Evolutionary conservation across 2,113 vertebrate genomes (phyloP), one percentile per base, ranked within the genome.

Genomic region (Ceyx cyanopectus): DNA sequence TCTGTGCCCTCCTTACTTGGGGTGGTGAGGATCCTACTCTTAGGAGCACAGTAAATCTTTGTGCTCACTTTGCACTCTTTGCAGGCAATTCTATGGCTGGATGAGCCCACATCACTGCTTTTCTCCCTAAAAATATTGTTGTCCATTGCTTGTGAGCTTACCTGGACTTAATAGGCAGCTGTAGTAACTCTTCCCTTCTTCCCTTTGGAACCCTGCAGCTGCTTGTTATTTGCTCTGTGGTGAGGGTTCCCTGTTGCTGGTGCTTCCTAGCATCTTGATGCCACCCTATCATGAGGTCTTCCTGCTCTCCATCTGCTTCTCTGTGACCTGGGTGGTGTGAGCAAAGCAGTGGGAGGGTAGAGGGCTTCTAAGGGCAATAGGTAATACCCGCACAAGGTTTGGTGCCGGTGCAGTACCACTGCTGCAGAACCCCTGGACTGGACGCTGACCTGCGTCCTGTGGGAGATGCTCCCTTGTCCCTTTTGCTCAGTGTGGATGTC

Each of bases 321-420:
- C 37, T 63, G 15, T 53, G 69, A 24, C 46, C 26, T 61, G 37
- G 30, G 14, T 77, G 41, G 5, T 43, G 18, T 6, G 5, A 65
- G 10, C 18, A 54, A 46, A 32, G 73, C 17, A 41, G 8, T 17
- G 17, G 12, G 29, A 26, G 19, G 5, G n/a, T 13, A 29, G 29
- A 43, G 65, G 53, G 27, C 48, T 85, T 3, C 0, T 17, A 16
- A 68, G 45, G 43, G 27, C 37, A 40, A 4, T 7, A 14, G 8
- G 58, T 8, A 58, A 41, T 68, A 83, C 50, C 40, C 3, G 1
- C 7, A 2, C 14, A 14, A 32, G 22, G 14, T 73, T 57, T 57
- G 41, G 56, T 83, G 40, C 34, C 10, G 26, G 23, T 1, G 1
- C 20, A 1, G 1, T 65, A 7, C 21, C 0, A 4, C 56, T 3